phyloP scores from a whole-genome alignment of 2,888 invertebrate genomes.

The Gymnocheta viridis region DNA sequence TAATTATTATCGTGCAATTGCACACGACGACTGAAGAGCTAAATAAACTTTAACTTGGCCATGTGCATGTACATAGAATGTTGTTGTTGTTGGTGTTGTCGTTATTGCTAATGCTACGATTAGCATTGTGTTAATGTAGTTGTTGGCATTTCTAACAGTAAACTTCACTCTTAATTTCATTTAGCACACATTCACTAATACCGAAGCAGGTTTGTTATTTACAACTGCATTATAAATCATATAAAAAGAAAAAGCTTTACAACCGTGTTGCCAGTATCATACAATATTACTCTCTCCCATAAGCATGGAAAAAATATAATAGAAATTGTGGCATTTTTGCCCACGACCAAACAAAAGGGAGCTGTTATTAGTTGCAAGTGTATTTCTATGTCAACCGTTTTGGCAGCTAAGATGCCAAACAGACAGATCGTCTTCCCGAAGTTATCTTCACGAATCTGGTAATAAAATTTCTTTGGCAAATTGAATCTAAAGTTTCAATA shows the following conservation, averaged over 20 bases:
- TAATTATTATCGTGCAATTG: slow-evolving; percentile 37
- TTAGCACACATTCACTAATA: slow-evolving; percentile 33
- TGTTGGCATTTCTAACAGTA: slow-evolving; percentile 68
- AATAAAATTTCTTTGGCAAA: no score
- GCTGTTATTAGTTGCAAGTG: no score
- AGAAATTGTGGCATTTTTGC: neutral
- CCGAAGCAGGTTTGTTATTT: slow-evolving; percentile 30
- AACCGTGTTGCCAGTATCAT: neutral
- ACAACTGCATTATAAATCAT: slow-evolving; percentile 37
- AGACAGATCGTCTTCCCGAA: no score
- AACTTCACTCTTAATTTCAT: slow-evolving; percentile 69
- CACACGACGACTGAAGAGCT: slow-evolving; percentile 6
- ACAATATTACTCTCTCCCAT: neutral
- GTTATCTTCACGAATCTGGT: no score
- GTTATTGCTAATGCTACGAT: slow-evolving; percentile 68
- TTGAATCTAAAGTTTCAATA: no score
- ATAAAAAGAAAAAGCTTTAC: slow-evolving; percentile 15
- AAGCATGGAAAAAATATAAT: no score
- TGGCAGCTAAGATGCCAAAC: no score
- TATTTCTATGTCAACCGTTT: no score
- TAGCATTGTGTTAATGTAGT: slow-evolving; percentile 41
- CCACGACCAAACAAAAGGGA: no score
- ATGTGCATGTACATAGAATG: no score
- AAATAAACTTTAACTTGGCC: slow-evolving; percentile 68
- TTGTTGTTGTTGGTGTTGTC: slow-evolving; percentile 71